Base-by-base conservation (phyloP, 1,140 invertebrate species). In the Megalonaias nervosa region DNA sequence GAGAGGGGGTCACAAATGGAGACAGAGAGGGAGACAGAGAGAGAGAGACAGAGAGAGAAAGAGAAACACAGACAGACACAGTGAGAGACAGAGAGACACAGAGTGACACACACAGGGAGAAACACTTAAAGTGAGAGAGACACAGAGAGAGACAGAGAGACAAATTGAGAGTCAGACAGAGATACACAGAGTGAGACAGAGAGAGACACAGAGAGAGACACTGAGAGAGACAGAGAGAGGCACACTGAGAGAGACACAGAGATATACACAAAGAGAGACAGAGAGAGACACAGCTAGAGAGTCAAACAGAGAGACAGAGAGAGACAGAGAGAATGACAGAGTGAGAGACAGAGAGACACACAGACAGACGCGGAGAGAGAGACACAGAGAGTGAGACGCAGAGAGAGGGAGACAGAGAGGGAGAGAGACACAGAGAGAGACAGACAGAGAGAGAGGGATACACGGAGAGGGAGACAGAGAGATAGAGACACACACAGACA, bases 21-120 rank as follows among this genome's bases (percentile, higher is more conserved):
- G 59, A 67, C 15, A 74, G n/a, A n/a, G n/a, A n/a, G n/a, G n/a
- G n/a, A n/a, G n/a, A n/a, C n/a, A n/a, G n/a, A n/a, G n/a, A n/a
- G 64, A 67, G 26, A 74, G 64, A 74, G 19, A 74, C 23, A 67
- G 64, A 74, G n/a, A n/a, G n/a, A n/a, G n/a, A n/a, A n/a, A n/a
- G n/a, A n/a, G n/a, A n/a, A n/a, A n/a, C n/a, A n/a, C n/a, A n/a
- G n/a, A n/a, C n/a, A n/a, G n/a, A n/a, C n/a, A n/a, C n/a, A n/a
- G n/a, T n/a, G n/a, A n/a, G n/a, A n/a, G n/a, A n/a, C n/a, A n/a
- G n/a, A n/a, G n/a, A n/a, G n/a, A n/a, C n/a, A n/a, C n/a, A n/a
- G n/a, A n/a, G n/a, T 60, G n/a, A 15, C n/a, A 60, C n/a, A 60
- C n/a, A 60, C n/a, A 60, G 14, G n/a, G 14, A 60, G 14, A 60